Evolutionary conservation across 1,140 invertebrate genomes (phyloP), one percentile per base, ranked within the genome.

Genomic region (Drosophila ananassae): DNA sequence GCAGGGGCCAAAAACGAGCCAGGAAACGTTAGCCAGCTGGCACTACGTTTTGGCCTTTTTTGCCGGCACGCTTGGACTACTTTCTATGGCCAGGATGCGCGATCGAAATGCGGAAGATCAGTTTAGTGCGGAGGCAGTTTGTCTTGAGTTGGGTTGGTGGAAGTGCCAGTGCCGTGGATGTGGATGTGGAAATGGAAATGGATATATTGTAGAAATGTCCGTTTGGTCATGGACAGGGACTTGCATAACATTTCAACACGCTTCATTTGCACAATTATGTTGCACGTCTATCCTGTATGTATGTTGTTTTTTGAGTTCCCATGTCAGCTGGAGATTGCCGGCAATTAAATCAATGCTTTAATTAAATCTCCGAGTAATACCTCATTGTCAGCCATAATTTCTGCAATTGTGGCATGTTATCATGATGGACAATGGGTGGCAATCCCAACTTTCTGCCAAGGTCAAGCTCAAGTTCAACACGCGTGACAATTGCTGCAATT

Each of bases 391-490:
- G 58, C 51, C 46, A 58, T 78, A 78, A 83, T 83, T 78, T 17
- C 46, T n/a, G 54, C 59, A 66, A 64, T 64, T 54, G 55, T 30
- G 30, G 44, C 50, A 57, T 24, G 64, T 60, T 64, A 28, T 13
- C 39, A 13, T 41, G 39, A 17, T 39, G 48, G 47, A 64, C 47
- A 57, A 37, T 62, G 59, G 55, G 37, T 55, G 74, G 37, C 10
- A 28, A 24, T 54, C 51, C 53, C 60, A 51, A 68, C 54, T 78
- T 73, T 37, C 22, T 41, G 39, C 59, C 85, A 90, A 90, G 85
- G 85, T 90, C 85, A 90, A 90, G 85, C 85, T 90, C 85, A 90
- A 90, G 85, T 90, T 90, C 81, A 90, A 66, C 32, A 54, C 63
- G 72, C 59, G 50, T 67, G 55, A 75, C 77, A 78, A 78, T 74